phyloP scores from a whole-genome alignment of 2,797 vertebrate species.

The Sitta carolinensis region DNA sequence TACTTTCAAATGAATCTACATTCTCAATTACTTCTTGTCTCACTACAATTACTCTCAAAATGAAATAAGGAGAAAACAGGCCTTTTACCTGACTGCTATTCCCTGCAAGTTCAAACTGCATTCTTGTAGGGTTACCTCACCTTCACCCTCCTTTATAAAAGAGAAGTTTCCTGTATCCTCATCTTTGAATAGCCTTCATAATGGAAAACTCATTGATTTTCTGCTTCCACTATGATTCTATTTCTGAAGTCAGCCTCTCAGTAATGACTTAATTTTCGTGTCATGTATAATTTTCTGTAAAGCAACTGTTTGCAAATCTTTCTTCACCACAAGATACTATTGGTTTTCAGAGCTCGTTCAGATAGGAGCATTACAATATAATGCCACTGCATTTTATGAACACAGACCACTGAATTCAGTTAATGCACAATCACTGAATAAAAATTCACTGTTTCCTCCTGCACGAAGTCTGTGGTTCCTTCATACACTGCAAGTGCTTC shows the following conservation, averaged over 20 bases:
- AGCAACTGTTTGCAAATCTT: background rate
- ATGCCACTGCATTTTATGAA: background rate
- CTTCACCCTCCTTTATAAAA: background rate
- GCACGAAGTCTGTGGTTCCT: background rate
- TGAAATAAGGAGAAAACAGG: background rate
- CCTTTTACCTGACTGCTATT: background rate
- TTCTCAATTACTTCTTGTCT: conserved; percentile 22
- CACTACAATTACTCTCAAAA: conserved; percentile 11
- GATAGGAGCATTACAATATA: background rate
- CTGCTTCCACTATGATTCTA: background rate
- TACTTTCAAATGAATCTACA: conserved; percentile 14
- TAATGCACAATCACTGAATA: background rate
- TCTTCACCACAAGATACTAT: background rate
- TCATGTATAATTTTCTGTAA: background rate
- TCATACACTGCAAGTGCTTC: background rate
- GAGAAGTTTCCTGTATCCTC: background rate
- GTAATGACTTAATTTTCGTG: conserved; percentile 38
- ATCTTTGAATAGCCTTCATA: background rate
- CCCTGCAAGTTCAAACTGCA: background rate
- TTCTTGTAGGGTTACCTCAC: background rate
- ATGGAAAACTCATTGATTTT: conserved; percentile 12
- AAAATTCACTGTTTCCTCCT: background rate
- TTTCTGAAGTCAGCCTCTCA: conserved; percentile 13
- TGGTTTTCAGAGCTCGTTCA: background rate
- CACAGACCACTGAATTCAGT: background rate